Evolutionary conservation across 2,797 vertebrate genomes (phyloP), one percentile per base, ranked within the genome.

Genomic region (Cygnus olor): DNA sequence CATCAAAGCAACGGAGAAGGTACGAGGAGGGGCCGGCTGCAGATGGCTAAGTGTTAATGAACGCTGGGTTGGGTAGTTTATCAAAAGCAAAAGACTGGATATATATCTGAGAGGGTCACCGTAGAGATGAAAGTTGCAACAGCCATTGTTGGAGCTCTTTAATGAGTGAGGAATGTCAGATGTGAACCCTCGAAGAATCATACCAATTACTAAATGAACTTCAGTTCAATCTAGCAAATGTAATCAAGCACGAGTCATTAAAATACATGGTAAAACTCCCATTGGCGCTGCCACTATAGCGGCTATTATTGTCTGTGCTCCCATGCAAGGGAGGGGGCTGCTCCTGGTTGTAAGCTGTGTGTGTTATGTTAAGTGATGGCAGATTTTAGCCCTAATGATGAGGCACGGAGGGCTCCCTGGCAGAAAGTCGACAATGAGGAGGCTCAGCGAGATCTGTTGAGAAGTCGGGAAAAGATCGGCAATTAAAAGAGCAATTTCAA

Each of bases 231-330:
- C 84, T 89, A 95, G 79, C 88, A 96, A 96, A 93, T 79, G 86
- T 94, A 96, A 96, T 97, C 94, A 96, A 95, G 93, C 92, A 95
- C 95, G 68, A 96, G 90, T 91, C 93, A 97, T 96, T 96, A 96
- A 95, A 94, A 95, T 90, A 94, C 81, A 90, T 14, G 20, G 80
- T 85, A 92, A 92, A 95, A 71, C 79, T 94, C 80, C 77, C 91
- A 84, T 76, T 88, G 85, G 89, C 14, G 49, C 70, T 83, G 90
- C 86, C 72, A 76, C 88, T 95, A 85, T 89, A 89, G 91, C 8
- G 44, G 80, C 92, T 95, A 77, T 90, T 94, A 89, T 88, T 76
- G 70, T 53, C 76, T 63, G 73, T 36, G 85, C 76, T 95, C 73
- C 84, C 32, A 5, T 69, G 86, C 84, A 86, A 88, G 76, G 89